A percentile compares a stretch with the other conserved stretches of the same genome.
Evolutionary conservation across 2,888 invertebrate species (phyloP).

Genomic region (Himalopsyche kuldschensis): DNA sequence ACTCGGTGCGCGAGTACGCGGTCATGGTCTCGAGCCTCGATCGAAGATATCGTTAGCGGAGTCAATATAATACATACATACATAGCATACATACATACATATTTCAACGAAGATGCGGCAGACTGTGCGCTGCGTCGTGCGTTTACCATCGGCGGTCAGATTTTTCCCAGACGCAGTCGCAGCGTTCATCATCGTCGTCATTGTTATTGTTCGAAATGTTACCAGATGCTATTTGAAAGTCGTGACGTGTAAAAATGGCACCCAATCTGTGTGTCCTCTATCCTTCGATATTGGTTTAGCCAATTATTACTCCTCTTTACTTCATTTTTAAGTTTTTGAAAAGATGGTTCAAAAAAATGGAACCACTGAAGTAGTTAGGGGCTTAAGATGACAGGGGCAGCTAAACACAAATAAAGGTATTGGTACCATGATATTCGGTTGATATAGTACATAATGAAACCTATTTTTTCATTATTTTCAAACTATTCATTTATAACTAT

Average conservation of each 20-base stretch:
- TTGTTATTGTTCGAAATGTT: slow-evolving; percentile 1
- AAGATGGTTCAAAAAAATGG: too few species aligned
- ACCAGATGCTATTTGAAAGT: slow-evolving; percentile 5
- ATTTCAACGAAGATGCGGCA: background rate
- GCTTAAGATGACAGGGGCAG: too few species aligned
- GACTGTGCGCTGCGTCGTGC: background rate
- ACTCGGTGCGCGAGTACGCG: background rate
- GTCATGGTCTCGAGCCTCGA: background rate
- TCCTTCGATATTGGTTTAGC: too few species aligned
- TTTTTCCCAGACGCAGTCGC: background rate
- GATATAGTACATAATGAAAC: too few species aligned
- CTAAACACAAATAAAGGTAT: too few species aligned
- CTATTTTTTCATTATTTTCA: too few species aligned
- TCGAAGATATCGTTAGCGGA: background rate
- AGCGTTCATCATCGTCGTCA: background rate
- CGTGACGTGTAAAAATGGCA: background rate
- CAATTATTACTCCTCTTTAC: too few species aligned
- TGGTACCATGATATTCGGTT: too few species aligned
- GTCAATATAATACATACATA: too few species aligned
- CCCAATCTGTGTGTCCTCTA: background rate
- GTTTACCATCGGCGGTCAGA: background rate
- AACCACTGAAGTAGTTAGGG: too few species aligned
- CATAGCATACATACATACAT: background rate
- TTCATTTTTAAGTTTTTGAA: too few species aligned
- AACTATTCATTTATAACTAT: too few species aligned